Evolutionary conservation across 2,888 invertebrate genomes (phyloP), one percentile per base, ranked within the genome.

Genomic region (Tipula confusa): DNA sequence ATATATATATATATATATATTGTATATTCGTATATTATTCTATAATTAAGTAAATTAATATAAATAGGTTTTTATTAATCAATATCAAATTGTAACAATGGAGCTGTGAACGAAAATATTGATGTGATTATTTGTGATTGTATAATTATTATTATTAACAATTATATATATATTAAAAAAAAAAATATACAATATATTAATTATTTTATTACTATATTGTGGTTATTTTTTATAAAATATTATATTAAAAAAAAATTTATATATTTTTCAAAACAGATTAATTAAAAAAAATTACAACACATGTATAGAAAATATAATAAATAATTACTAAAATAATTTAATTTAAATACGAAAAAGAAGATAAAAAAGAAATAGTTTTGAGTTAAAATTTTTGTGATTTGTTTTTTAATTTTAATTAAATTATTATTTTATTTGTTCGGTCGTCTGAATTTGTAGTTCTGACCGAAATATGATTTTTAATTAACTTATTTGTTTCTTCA

Each of bases 91-190:
- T 88, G 87, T 88, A 88, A 89, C 89, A 87, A 88, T 88, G 88
- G 89, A 89, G 89, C 89, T 89, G 89, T 89, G 89, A 89, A 89
- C 87, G 88, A 88, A 87, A 88, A 87, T 87, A 87, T 86, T 88
- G 88, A 89, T 89, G 89, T 89, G 89, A 89, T 89, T 89, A 88
- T 88, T 88, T 89, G 89, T 89, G 89, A 89, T 89, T 89, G 88
- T 87, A 86, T 86, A 86, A 86, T 85, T 85, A 85, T 85, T 85
- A 83, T 64, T 84, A 84, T 83, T 80, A 83, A 85, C 84, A 83
- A 84, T 83, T 80, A 83, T 84, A 84, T 43, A 84, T 83, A 84
- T 83, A 83, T 38, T n/a, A n/a, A n/a, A n/a, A 79, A 80, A 33
- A 82, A 82, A 38, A 38, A 82, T 38, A 82, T 36, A 82, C 29